These are phyloP conservation scores for Rhinolophus sinicus DNA, from an alignment of 2,113 vertebrate species.

Conservation along the genomic window DNA sequence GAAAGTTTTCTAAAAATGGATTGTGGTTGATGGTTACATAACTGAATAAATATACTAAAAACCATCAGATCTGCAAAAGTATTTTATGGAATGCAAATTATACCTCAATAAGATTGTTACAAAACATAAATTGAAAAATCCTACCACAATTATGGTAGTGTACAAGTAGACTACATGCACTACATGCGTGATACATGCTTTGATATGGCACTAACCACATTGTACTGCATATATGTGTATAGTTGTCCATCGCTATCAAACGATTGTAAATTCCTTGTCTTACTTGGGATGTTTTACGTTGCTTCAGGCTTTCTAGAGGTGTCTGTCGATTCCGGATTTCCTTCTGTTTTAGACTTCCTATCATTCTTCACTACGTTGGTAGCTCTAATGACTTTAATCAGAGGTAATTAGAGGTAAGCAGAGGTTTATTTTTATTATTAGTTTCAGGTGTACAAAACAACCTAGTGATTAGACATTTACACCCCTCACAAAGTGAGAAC, in stretches of 20 bases:
- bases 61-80: background rate
- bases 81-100: background rate
- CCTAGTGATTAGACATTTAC: too few relatives aligned
- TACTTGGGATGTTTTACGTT: background rate
- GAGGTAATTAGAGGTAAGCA: background rate
- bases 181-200: background rate
- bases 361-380: background rate
- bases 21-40: background rate
- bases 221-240: background rate
- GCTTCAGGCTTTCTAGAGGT: background rate
- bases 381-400: background rate
- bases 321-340: background rate
- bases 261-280: too few relatives aligned
- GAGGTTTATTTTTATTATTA: too few relatives aligned
- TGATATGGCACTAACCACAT: background rate
- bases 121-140: background rate
- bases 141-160: background rate
- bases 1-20: background rate
- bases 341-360: background rate
- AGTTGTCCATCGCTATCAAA: background rate
- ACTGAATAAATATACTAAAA: background rate
- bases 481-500: too few relatives aligned
- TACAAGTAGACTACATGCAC: background rate
- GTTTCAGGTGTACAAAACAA: too few relatives aligned
- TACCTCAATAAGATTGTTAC: background rate